Evolutionary conservation across 1,140 invertebrate species (phyloP).

Genomic region (Orchestia grillus): DNA sequence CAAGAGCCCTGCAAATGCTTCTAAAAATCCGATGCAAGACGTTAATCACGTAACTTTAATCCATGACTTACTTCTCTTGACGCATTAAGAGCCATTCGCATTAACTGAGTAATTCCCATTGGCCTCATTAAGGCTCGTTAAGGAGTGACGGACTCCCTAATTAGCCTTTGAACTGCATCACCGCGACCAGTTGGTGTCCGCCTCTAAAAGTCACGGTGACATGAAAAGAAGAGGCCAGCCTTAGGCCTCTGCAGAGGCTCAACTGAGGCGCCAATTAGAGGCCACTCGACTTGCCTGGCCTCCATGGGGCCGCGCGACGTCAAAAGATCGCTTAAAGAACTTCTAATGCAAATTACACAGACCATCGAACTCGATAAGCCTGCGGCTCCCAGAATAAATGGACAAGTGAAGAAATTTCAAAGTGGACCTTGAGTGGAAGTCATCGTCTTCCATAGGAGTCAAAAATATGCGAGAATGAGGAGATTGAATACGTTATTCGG

Average conservation of each 20-base stretch:
- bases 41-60: not conserved
- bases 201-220: not conserved
- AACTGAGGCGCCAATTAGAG: not conserved
- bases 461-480: no score
- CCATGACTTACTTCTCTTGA: not conserved
- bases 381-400: not conserved
- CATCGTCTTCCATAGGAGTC: no score
- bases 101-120: not conserved
- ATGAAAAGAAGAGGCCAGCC: not conserved
- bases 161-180: slow-evolving; percentile 41
- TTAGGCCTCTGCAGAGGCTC: not conserved
- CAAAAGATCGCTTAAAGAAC: not conserved
- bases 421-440: not conserved
- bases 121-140: slow-evolving; percentile 31
- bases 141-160: slow-evolving; percentile 20
- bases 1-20: not conserved
- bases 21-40: not conserved
- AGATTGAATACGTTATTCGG: no score
- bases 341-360: not conserved
- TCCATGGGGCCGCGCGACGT: not conserved
- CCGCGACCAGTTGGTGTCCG: not conserved
- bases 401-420: not conserved
- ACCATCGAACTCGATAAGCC: not conserved
- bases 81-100: not conserved
- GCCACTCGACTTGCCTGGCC: not conserved